Conservation (phyloP, 2,113 vertebrate species). For the Eulemur rufifrons region DNA sequence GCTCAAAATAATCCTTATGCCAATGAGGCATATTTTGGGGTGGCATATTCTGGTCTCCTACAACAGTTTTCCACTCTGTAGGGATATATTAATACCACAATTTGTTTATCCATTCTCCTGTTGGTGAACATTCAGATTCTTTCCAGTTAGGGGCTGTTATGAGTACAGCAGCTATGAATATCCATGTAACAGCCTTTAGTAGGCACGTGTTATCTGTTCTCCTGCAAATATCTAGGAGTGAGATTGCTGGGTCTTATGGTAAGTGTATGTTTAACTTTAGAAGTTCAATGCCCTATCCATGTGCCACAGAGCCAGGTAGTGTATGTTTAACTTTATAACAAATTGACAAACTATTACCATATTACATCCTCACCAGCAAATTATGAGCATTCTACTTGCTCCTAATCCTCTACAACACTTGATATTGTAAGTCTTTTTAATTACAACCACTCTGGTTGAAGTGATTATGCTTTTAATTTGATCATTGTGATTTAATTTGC, state of each 20-base stretch:
- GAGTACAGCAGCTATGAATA: background rate
- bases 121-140: background rate
- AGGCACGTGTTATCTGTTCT: background rate
- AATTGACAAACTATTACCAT: background rate
- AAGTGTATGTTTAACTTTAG: too few species aligned
- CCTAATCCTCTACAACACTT: background rate
- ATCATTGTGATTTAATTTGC: background rate
- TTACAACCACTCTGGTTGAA: background rate
- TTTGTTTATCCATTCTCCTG: background rate
- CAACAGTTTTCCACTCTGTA: background rate
- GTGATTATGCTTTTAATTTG: background rate
- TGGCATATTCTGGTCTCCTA: background rate
- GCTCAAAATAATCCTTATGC: background rate
- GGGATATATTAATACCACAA: too few species aligned
- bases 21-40: background rate
- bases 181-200: background rate
- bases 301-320: too few species aligned
- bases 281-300: too few species aligned
- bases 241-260: background rate
- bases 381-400: background rate
- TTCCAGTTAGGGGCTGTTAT: background rate
- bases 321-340: background rate
- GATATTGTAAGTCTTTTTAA: background rate
- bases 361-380: background rate
- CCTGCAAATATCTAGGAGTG: background rate